Conservation (phyloP, 2,888 invertebrate species). For the Mystacides longicornis region DNA sequence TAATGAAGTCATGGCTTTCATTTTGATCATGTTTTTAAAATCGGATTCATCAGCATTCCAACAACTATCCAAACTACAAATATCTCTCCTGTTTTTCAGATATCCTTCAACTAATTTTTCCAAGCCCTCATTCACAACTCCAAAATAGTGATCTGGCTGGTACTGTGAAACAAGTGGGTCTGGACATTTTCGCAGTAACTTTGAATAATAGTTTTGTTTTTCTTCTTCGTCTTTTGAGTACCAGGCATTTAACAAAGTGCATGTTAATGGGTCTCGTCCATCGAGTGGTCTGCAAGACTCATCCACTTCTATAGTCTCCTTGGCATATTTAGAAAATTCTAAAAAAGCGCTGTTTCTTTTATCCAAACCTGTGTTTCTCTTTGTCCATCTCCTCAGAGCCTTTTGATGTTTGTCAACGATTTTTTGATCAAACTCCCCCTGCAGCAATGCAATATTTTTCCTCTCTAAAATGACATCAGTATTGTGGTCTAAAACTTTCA, state of each 20-base stretch:
- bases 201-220: slow-evolving; percentile 46
- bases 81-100: slow-evolving; percentile 39
- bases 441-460: slow-evolving; percentile 50
- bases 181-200: slow-evolving; percentile 49
- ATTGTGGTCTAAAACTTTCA: slow-evolving; percentile 80
- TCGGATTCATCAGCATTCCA: slow-evolving; percentile 37
- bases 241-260: slow-evolving; percentile 63
- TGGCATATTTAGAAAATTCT: slow-evolving; percentile 47
- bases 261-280: slow-evolving; percentile 53
- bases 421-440: slow-evolving; percentile 46
- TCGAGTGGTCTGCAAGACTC: slow-evolving; percentile 40
- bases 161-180: slow-evolving; percentile 66
- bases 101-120: slow-evolving; percentile 59
- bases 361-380: slow-evolving; percentile 44
- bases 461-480: slow-evolving; percentile 55
- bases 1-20: slow-evolving; percentile 69
- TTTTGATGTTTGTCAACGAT: slow-evolving; percentile 50
- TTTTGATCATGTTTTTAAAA: slow-evolving; percentile 63
- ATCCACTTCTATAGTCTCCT: slow-evolving; percentile 38
- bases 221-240: slow-evolving; percentile 51
- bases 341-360: slow-evolving; percentile 52
- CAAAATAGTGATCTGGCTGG: slow-evolving; percentile 70
- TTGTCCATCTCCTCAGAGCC: slow-evolving; percentile 55
- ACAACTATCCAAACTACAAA: slow-evolving; percentile 31
- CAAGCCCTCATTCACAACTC: slow-evolving; percentile 77